Percentiles rank a stretch among this genome's conserved stretches.
Evolutionary conservation across 2,113 vertebrate genomes (phyloP).

Genomic region (Aleadryas rufinucha): DNA sequence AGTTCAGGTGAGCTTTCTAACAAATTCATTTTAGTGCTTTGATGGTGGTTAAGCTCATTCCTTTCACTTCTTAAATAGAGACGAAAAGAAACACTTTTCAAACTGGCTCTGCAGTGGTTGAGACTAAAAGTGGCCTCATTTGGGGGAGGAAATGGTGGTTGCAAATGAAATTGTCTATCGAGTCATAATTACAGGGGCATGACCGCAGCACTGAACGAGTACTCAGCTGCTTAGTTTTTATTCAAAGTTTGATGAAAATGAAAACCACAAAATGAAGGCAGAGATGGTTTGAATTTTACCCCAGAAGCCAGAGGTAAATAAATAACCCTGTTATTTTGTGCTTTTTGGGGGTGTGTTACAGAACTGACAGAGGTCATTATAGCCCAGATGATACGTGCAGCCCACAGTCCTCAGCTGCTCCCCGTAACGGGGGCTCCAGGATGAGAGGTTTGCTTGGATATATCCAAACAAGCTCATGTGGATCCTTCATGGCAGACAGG

Average conservation of each 20-base stretch:
- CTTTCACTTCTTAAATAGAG: background rate
- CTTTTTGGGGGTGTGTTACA: background rate
- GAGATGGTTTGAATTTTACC: background rate
- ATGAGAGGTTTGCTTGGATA: background rate
- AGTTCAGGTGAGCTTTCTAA: background rate
- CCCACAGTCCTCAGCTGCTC: background rate
- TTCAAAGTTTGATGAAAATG: background rate
- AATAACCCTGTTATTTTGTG: background rate
- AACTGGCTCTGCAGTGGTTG: background rate
- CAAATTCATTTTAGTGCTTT: accelerated
- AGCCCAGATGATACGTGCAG: background rate
- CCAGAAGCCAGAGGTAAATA: background rate
- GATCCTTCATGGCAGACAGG: background rate
- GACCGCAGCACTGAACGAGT: background rate
- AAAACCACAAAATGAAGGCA: background rate
- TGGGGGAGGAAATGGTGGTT: slow-evolving; percentile 6
- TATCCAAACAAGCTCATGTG: background rate
- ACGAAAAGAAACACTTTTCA: accelerated
- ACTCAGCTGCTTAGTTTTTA: background rate
- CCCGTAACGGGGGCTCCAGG: accelerated
- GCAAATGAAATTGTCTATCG: background rate
- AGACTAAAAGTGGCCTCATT: background rate
- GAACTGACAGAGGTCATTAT: background rate
- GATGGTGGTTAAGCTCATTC: background rate
- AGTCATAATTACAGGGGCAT: background rate